phyloP scores from a whole-genome alignment of 2,888 invertebrate species.

The Auanema freiburgensis region DNA sequence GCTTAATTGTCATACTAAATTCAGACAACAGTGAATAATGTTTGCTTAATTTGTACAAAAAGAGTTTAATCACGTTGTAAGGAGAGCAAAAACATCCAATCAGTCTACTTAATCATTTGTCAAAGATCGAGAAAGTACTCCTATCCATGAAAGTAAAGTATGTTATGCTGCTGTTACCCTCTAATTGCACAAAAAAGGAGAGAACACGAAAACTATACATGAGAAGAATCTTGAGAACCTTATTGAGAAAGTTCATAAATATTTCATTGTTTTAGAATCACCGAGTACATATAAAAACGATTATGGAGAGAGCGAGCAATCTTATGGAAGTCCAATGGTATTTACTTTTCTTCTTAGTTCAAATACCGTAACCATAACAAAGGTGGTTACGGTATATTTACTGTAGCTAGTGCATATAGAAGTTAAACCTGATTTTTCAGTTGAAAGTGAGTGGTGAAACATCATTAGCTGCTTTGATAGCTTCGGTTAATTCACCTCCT shows the following conservation, averaged over 20 bases:
- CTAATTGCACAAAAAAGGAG: background rate
- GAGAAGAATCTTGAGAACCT: conserved; percentile 1
- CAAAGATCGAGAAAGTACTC: background rate
- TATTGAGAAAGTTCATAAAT: background rate
- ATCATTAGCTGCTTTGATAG: conserved; percentile 35
- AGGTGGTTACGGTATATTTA: no score
- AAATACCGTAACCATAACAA: background rate
- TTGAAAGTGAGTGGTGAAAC: conserved; percentile 46
- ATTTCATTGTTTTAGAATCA: conserved; percentile 14
- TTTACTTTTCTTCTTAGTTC: conserved; percentile 20
- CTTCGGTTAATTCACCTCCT: conserved; percentile 20
- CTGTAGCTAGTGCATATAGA: background rate
- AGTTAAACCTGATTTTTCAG: background rate
- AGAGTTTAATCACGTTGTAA: no score
- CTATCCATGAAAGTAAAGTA: background rate
- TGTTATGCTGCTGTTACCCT: background rate
- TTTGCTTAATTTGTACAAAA: no score
- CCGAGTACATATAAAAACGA: conserved; percentile 17
- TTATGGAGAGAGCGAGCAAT: conserved; percentile 17
- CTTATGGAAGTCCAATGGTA: conserved; percentile 21
- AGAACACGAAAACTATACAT: no score
- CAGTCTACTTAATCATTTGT: background rate
- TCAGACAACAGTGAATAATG: no score
- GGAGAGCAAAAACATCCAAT: background rate
- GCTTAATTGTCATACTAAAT: no score